phyloP scores from a whole-genome alignment of 2,113 vertebrate genomes.

The Chloropsis hardwickii region DNA sequence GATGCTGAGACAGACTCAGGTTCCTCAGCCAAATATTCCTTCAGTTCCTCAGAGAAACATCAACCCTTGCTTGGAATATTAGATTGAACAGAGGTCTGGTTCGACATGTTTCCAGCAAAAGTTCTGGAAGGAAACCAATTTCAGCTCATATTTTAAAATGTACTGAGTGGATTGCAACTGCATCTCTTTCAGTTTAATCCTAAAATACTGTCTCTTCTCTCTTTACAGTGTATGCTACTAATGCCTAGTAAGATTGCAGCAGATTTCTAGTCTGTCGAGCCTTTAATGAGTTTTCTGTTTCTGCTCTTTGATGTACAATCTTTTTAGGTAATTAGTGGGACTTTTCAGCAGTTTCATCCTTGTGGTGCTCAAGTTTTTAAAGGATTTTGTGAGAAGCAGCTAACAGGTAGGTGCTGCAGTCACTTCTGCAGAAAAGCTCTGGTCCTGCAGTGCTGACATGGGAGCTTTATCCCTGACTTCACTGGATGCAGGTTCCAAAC shows the following conservation, averaged over 20 bases:
- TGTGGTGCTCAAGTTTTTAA: not conserved
- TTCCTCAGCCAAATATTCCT: constrained; percentile 50
- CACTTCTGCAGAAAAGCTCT: not conserved
- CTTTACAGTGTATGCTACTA: not conserved
- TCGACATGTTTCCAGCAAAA: constrained; percentile 11
- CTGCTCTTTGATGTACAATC: not conserved
- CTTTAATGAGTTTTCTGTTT: constrained; percentile 55
- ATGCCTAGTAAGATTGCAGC: not conserved
- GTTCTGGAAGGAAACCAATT: constrained; percentile 39
- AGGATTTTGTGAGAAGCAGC: not conserved
- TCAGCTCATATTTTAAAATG: constrained; percentile 16
- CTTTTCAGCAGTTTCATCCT: not conserved
- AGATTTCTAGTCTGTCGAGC: constrained; percentile 51
- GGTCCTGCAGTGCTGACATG: not conserved
- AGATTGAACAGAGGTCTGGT: constrained; percentile 45
- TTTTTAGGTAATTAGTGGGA: constrained; percentile 27
- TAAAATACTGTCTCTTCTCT: constrained; percentile 30
- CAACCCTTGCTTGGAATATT: constrained; percentile 32
- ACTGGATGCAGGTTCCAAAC: not conserved
- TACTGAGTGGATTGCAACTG: not conserved
- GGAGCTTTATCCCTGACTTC: not conserved
- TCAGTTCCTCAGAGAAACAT: constrained; percentile 44
- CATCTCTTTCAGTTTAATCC: constrained; percentile 39
- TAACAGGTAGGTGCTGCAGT: not conserved
- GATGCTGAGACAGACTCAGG: not conserved